Percentiles rank a stretch among this genome's conserved stretches.
phyloP scores from a whole-genome alignment of 2,888 invertebrate species.

The Anticlea derivata region DNA sequence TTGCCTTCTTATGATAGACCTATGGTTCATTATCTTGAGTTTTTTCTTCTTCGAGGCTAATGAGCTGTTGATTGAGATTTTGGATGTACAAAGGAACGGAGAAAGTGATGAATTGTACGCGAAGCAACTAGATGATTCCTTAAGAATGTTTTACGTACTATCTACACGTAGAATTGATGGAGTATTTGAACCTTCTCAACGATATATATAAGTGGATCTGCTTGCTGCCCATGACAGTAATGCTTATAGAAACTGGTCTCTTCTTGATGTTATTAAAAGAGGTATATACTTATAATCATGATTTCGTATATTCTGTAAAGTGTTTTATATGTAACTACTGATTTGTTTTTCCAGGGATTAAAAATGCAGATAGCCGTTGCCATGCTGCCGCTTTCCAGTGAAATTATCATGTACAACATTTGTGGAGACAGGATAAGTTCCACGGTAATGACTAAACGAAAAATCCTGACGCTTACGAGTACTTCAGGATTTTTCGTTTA shows the following conservation, averaged over 20 bases:
- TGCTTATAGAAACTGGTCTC: conserved; percentile 50
- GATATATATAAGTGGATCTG: conserved; percentile 60
- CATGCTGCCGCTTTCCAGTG: too few relatives aligned
- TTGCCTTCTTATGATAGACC: conserved; percentile 49
- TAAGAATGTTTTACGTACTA: conserved; percentile 55
- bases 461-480: too few relatives aligned
- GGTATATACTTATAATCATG: too few relatives aligned
- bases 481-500: too few relatives aligned
- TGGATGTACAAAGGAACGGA: conserved; percentile 39
- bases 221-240: conserved; percentile 51
- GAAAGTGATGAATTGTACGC: conserved; percentile 44
- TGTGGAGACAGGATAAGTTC: too few relatives aligned
- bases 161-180: conserved; percentile 49
- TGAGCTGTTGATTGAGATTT: conserved; percentile 46
- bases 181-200: conserved; percentile 52
- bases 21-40: conserved; percentile 61
- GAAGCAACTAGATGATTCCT: conserved; percentile 45
- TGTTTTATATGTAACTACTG: too few relatives aligned
- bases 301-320: too few relatives aligned
- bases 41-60: conserved; percentile 52
- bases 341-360: too few relatives aligned
- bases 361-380: too few relatives aligned
- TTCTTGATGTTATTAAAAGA: conserved; percentile 55
- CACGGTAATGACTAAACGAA: too few relatives aligned
- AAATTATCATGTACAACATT: too few relatives aligned